Conservation (phyloP, 2,888 invertebrate species). For the Galerucella pusilla region DNA sequence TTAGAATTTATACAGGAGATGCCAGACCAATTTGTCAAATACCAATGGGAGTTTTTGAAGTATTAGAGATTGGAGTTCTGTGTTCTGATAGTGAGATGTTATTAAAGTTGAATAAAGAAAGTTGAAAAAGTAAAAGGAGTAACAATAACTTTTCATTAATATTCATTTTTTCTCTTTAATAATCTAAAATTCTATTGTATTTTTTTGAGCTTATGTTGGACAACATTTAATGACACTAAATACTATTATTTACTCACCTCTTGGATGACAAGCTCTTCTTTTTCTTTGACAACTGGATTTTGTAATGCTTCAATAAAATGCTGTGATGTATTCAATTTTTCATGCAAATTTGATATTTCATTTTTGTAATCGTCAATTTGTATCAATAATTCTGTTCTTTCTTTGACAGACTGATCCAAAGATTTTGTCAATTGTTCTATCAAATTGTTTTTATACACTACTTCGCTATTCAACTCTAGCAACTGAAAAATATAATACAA, state of each 20-base stretch:
- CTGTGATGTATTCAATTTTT: constrained; percentile 65
- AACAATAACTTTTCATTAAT: too few relatives aligned
- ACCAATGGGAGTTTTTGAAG: too few relatives aligned
- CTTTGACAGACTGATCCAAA: constrained; percentile 74
- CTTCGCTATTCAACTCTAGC: constrained; percentile 77
- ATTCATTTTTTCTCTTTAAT: too few relatives aligned
- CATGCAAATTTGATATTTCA: constrained; percentile 69
- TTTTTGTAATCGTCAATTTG: constrained; percentile 72
- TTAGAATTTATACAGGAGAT: too few relatives aligned
- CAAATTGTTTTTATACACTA: constrained; percentile 75
- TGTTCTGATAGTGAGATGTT: too few relatives aligned
- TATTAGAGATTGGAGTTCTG: too few relatives aligned
- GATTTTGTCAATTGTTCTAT: constrained; percentile 79
- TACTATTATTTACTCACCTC: constrained; percentile 50
- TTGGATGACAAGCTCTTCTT: not conserved
- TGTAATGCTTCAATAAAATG: constrained; percentile 56
- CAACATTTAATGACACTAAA: not conserved
- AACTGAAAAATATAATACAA: constrained; percentile 67
- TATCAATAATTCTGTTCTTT: constrained; percentile 71
- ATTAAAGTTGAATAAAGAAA: too few relatives aligned
- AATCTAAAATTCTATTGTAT: too few relatives aligned
- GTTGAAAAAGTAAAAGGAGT: too few relatives aligned
- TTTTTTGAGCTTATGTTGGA: too few relatives aligned
- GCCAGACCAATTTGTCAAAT: too few relatives aligned
- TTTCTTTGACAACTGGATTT: not conserved